Conservation (phyloP, 2,888 invertebrate species). For the Drosophila rellima region DNA sequence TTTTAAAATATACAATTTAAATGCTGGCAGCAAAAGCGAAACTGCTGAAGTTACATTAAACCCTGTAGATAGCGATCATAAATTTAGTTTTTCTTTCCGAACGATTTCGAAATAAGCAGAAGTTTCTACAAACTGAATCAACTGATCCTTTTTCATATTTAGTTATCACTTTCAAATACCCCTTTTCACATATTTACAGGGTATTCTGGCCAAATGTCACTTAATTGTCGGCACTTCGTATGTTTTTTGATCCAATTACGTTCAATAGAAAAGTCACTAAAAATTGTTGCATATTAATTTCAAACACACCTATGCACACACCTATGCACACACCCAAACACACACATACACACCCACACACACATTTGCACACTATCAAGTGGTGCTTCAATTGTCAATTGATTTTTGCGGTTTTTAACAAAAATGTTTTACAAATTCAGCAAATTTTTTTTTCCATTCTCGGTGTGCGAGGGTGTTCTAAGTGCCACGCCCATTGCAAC, state of each 20-base stretch:
- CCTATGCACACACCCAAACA: slow-evolving; percentile 8
- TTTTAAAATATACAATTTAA: slow-evolving; percentile 27
- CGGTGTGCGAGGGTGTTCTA: slow-evolving; percentile 19
- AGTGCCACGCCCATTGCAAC: slow-evolving; percentile 75
- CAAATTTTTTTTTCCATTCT: slow-evolving; percentile 31
- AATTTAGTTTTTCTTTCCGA: not conserved
- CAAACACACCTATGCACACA: slow-evolving; percentile 3
- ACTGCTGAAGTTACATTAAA: no score
- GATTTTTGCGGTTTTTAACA: slow-evolving; percentile 83
- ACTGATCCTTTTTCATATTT: not conserved
- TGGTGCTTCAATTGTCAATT: slow-evolving; percentile 80
- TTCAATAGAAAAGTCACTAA: slow-evolving; percentile 65
- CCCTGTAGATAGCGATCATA: no score
- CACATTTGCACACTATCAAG: slow-evolving; percentile 22
- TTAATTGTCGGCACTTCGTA: not conserved
- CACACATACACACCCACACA: slow-evolving; percentile 18
- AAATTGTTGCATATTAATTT: slow-evolving; percentile 65
- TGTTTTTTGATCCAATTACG: slow-evolving; percentile 74
- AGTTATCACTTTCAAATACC: not conserved
- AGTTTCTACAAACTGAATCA: not conserved
- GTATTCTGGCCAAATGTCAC: slow-evolving; percentile 11
- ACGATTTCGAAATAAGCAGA: not conserved
- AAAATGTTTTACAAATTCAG: slow-evolving; percentile 78
- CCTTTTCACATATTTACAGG: not conserved
- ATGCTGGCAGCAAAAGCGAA: not conserved